A percentile compares a stretch with the other conserved stretches of the same genome.
phyloP scores from a whole-genome alignment of 2,797 vertebrate genomes.

The Xenops minutus region DNA sequence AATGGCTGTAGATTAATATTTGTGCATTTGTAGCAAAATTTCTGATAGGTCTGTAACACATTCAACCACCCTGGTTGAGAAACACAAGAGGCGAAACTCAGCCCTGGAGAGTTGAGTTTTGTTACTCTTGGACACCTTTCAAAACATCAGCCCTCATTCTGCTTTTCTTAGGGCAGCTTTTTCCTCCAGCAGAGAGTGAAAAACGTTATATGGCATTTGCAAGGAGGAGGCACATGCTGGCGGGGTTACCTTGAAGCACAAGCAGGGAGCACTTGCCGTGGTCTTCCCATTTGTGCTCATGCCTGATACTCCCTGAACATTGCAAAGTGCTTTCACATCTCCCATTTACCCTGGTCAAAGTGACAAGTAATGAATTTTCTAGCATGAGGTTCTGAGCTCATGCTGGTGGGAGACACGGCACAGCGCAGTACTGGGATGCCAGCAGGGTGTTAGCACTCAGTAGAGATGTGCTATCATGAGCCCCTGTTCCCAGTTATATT shows the following conservation, averaged over 20 bases:
- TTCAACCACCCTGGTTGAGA: constrained; percentile 74
- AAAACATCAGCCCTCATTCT: constrained; percentile 71
- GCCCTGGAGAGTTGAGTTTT: constrained; percentile 72
- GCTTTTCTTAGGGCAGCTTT: constrained; percentile 66
- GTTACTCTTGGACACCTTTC: constrained; percentile 80
- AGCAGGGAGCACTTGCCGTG: background rate
- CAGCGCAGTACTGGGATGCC: background rate
- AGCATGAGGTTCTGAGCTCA: background rate
- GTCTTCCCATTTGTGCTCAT: background rate
- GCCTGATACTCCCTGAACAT: background rate
- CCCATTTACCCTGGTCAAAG: background rate
- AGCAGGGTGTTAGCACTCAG: background rate
- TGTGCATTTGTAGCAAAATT: constrained; percentile 71
- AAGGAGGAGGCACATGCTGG: background rate
- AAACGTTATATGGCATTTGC: constrained; percentile 54
- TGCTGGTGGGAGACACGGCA: background rate
- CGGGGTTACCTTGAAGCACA: constrained; percentile 14
- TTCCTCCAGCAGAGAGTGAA: constrained; percentile 66
- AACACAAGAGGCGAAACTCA: constrained; percentile 72
- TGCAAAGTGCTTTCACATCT: background rate
- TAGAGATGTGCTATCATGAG: background rate
- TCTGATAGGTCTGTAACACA: constrained; percentile 70
- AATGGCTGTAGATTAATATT: constrained; percentile 79
- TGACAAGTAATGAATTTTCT: background rate
- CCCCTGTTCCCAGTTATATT: background rate